Conservation (phyloP, 2,113 vertebrate species). For the Sprattus sprattus region DNA sequence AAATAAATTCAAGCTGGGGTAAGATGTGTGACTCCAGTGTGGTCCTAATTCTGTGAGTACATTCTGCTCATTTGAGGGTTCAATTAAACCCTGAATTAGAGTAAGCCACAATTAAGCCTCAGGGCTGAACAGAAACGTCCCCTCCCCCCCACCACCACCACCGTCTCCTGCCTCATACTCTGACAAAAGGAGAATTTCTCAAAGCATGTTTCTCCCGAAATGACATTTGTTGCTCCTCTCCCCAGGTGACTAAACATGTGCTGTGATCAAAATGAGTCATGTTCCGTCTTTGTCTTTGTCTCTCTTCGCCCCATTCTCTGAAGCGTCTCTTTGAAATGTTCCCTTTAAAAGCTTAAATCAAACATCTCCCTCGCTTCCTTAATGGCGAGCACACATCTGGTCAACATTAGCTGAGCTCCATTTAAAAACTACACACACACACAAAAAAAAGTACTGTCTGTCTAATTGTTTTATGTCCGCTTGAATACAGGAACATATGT, state of each 20-base stretch:
- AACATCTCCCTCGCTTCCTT: background rate
- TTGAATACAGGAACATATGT: conserved; percentile 1
- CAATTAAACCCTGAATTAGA: conserved; percentile 18
- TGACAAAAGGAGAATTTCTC: conserved; percentile 2
- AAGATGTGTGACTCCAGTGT: background rate
- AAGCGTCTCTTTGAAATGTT: background rate
- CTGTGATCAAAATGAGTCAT: conserved; percentile 10
- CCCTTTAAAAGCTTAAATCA: background rate
- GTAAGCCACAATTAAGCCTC: conserved; percentile 13
- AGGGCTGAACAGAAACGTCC: conserved; percentile 4
- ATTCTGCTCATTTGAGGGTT: conserved; percentile 1
- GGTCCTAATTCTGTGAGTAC: background rate
- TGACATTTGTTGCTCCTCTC: background rate
- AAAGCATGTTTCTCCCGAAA: background rate
- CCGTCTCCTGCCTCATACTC: background rate
- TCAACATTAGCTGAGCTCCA: conserved; percentile 13
- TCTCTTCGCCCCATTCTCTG: background rate
- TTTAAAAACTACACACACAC: background rate
- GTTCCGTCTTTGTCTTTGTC: background rate
- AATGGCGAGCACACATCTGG: background rate
- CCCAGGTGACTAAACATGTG: background rate
- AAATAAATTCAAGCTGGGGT: conserved; percentile 2
- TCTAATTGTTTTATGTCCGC: background rate
- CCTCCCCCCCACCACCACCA: background rate
- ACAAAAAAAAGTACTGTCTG: background rate